These are phyloP conservation scores for Agonopterix heracliana DNA, from an alignment of 2,888 invertebrate species.

Conservation along the genomic window DNA sequence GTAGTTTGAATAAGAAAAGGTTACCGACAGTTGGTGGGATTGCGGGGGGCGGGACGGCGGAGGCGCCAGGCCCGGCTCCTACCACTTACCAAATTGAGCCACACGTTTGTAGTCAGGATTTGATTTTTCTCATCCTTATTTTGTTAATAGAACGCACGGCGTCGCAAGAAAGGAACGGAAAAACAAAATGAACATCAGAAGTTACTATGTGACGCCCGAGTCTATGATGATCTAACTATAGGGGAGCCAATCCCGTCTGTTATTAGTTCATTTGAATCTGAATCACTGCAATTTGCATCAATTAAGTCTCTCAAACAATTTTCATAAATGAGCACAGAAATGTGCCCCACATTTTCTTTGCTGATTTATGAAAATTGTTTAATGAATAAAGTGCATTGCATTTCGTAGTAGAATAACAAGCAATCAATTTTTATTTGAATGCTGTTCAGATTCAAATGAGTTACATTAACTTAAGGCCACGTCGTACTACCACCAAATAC, in stretches of 20 bases:
- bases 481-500: no score
- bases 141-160: slow-evolving; percentile 79
- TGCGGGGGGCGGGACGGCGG: slow-evolving; percentile 31
- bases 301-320: no score
- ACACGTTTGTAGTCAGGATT: slow-evolving; percentile 98
- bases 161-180: slow-evolving; percentile 73
- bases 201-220: slow-evolving; percentile 2
- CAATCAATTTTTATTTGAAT: neutral
- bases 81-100: slow-evolving; percentile 98
- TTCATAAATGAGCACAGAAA: no score
- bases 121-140: slow-evolving; percentile 99
- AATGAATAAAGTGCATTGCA: no score
- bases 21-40: slow-evolving; percentile 1
- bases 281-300: no score
- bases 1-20: neutral
- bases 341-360: no score
- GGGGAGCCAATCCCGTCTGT: no score
- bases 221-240: neutral
- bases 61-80: slow-evolving; percentile 65
- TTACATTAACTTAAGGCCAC: no score
- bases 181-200: slow-evolving; percentile 58
- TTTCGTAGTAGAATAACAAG: no score
- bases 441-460: neutral
- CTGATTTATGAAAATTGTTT: no score
- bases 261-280: no score